Evolutionary conservation across 2,797 vertebrate genomes (phyloP).

Genomic region (Vipera ursinii): DNA sequence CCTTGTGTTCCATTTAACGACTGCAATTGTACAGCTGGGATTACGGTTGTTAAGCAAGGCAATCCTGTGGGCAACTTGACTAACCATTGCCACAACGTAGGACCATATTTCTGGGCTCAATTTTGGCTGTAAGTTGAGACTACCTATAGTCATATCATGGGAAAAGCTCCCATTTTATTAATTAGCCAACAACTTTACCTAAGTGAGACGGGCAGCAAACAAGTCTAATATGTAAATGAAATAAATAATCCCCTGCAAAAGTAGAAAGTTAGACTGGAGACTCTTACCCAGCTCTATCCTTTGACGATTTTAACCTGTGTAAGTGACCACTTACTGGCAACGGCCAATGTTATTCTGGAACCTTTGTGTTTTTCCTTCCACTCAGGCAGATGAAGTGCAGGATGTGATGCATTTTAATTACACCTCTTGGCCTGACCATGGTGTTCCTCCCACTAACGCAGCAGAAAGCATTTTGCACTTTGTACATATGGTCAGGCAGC

Average conservation of each 20-base stretch:
- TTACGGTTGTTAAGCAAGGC: too few species aligned
- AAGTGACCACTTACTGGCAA: too few species aligned
- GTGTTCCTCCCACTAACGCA: constrained; percentile 88
- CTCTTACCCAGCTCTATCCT: background rate
- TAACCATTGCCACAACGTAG: too few species aligned
- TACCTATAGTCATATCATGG: too few species aligned
- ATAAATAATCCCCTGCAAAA: background rate
- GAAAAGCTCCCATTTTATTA: background rate
- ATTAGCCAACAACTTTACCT: background rate
- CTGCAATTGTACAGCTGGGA: too few species aligned
- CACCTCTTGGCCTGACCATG: constrained; percentile 95
- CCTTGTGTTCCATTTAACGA: too few species aligned
- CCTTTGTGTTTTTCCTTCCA: constrained; percentile 20
- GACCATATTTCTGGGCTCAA: too few species aligned
- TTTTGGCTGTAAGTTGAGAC: too few species aligned
- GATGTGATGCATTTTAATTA: constrained; percentile 93
- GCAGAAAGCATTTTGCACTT: constrained; percentile 95
- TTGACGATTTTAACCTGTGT: background rate
- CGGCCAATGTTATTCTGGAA: background rate
- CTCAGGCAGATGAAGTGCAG: constrained; percentile 87
- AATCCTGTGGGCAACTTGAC: too few species aligned
- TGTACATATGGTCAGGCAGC: constrained; percentile 91
- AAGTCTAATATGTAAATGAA: background rate
- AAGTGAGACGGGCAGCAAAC: background rate
- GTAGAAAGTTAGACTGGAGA: background rate